phyloP scores from a whole-genome alignment of 1,140 invertebrate species.

The Euura saliciscinereae region DNA sequence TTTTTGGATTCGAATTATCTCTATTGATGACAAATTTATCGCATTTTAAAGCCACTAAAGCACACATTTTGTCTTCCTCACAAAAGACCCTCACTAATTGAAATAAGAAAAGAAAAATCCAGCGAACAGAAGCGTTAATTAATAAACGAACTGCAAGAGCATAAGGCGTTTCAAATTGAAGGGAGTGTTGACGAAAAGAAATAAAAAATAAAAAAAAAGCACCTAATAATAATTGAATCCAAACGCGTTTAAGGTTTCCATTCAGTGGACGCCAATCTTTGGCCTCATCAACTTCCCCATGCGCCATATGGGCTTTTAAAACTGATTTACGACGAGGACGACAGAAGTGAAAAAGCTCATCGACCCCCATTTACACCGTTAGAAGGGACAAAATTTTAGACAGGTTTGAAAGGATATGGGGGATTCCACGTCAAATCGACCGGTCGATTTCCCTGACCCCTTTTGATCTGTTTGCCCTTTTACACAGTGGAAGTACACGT shows the following conservation, averaged over 20 bases:
- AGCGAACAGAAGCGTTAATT: no score
- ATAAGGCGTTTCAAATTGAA: background rate
- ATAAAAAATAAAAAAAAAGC: background rate
- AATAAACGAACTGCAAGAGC: no score
- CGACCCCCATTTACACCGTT: background rate
- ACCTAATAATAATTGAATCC: background rate
- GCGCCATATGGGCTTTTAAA: constrained; percentile 38
- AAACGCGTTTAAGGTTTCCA: background rate
- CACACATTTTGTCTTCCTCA: no score
- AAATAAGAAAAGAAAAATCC: no score
- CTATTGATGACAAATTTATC: no score
- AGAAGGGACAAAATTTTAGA: background rate
- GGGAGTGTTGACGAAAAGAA: background rate
- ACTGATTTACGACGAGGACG: constrained; percentile 23
- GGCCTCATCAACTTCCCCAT: background rate
- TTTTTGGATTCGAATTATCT: no score
- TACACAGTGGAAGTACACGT: no score
- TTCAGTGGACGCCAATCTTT: background rate
- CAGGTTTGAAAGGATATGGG: background rate
- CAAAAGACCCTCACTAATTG: no score
- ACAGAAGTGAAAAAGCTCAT: constrained; percentile 22
- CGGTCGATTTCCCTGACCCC: no score
- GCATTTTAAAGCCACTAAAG: no score
- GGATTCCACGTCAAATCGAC: no score
- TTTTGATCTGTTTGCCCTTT: no score